phyloP scores from a whole-genome alignment of 1,140 invertebrate genomes.

The Scaptodrosophila lebanonensis region DNA sequence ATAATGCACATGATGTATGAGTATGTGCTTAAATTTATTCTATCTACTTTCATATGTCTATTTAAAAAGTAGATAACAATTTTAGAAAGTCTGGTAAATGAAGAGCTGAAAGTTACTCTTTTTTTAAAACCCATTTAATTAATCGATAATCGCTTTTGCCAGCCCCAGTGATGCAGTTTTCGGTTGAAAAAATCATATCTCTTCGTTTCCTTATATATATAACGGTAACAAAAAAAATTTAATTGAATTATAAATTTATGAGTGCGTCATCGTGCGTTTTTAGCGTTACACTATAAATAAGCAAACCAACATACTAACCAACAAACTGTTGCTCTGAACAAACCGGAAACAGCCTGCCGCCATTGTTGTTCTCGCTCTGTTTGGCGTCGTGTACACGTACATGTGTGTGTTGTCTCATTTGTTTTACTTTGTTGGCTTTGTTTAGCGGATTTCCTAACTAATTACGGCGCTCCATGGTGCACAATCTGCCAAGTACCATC shows the following conservation, averaged over 20 bases:
- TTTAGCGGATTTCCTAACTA: conserved; percentile 48
- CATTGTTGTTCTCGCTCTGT: conserved; percentile 33
- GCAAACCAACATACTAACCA: conserved; percentile 52
- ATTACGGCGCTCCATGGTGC: too few species aligned
- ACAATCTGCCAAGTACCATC: too few species aligned
- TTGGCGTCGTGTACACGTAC: conserved; percentile 14
- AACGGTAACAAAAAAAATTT: conserved; percentile 39
- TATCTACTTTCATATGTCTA: too few species aligned
- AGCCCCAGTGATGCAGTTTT: not conserved
- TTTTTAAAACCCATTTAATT: too few species aligned
- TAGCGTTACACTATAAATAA: conserved; percentile 35
- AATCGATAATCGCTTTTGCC: too few species aligned
- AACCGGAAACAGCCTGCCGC: conserved; percentile 61
- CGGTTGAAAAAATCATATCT: conserved; percentile 41
- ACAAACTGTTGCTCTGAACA: conserved; percentile 58
- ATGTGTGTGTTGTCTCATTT: conserved; percentile 48
- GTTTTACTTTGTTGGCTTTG: conserved; percentile 55
- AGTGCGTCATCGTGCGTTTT: conserved; percentile 42
- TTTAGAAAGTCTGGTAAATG: too few species aligned
- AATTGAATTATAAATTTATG: conserved; percentile 72
- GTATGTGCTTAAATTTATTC: too few species aligned
- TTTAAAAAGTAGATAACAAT: too few species aligned
- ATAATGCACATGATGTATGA: too few species aligned
- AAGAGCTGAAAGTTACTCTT: too few species aligned
- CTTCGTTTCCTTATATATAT: conserved; percentile 45